Evolutionary conservation across 2,797 vertebrate genomes (phyloP).

Genomic region (Pygocentrus nattereri): DNA sequence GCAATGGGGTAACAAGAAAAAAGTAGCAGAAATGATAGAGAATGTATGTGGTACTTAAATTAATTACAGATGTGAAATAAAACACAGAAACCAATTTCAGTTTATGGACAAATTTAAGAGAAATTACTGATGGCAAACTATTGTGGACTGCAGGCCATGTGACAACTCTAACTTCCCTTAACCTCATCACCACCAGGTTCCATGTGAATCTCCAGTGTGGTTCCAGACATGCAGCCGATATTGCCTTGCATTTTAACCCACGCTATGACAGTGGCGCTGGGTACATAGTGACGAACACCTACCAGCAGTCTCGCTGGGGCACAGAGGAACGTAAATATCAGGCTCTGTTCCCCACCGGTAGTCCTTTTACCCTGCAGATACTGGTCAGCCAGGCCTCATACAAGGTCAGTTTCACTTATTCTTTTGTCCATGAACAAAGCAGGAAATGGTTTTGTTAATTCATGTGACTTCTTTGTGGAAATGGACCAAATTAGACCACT

Average conservation of each 20-base stretch:
- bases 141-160: neutral
- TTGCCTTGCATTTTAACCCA: slow-evolving; percentile 81
- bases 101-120: too few relatives aligned
- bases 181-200: slow-evolving; percentile 66
- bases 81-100: too few relatives aligned
- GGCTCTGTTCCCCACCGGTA: slow-evolving; percentile 39
- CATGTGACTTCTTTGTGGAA: neutral
- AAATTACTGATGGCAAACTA: too few relatives aligned
- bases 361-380: slow-evolving; percentile 67
- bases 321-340: slow-evolving; percentile 70
- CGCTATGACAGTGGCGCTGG: slow-evolving; percentile 65
- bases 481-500: neutral
- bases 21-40: neutral
- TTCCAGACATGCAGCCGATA: slow-evolving; percentile 58
- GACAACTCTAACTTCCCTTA: neutral
- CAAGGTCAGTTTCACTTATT: slow-evolving; percentile 62
- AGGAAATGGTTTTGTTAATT: neutral
- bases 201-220: slow-evolving; percentile 77
- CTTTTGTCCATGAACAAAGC: neutral
- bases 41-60: too few relatives aligned
- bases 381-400: slow-evolving; percentile 61
- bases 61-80: too few relatives aligned
- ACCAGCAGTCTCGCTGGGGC: slow-evolving; percentile 66
- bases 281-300: slow-evolving; percentile 74
- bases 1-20: neutral